Base-by-base conservation (phyloP, 2,113 vertebrate genomes). In the Engystomops pustulosus region DNA sequence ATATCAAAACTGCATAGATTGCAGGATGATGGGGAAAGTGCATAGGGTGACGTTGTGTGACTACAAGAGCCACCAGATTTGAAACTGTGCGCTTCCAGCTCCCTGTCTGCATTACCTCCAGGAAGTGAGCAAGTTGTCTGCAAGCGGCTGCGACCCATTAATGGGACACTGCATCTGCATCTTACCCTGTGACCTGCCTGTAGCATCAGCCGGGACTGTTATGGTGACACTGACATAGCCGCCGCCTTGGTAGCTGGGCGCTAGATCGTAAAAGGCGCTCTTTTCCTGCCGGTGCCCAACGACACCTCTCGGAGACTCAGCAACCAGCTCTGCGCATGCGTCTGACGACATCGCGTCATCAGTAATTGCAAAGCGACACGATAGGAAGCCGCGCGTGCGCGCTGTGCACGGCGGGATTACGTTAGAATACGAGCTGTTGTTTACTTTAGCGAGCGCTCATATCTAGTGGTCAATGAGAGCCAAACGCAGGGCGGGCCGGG, bases 91-190 rank as follows among this genome's bases (percentile, higher is more conserved):
- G 41, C 38, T 45, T 17, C 69, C 41, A 72, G 38, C 34, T 44
- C 68, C n/a, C 68, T 41, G 68, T 12, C 65, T 70, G 38, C 69
- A 72, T 72, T 72, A 72, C 69, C 69, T 72, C 44, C 69, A 72
- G 69, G 69, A 72, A 72, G 69, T 72, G 69, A 72, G 69, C 69
- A 72, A 72, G 38, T 72, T 47, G 38, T 45, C 41, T 27, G 17
- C 38, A 6, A 47, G 69, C 38, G 11, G 36, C 68, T 11, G 18
- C 9, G 14, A 41, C 36, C 68, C 68, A 44, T 44, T 0, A 25
- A 45, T 25, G 20, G 68, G 41, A 17, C 17, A 14, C 41, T 14
- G 25, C 69, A 71, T 44, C 20, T 25, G 41, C 11, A 20, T 3
- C 38, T 0, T 0, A 12, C 20, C 36, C 34, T 11, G 8, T 3